Conservation (phyloP, 2,888 invertebrate genomes). For the Teleogryllus oceanicus region DNA sequence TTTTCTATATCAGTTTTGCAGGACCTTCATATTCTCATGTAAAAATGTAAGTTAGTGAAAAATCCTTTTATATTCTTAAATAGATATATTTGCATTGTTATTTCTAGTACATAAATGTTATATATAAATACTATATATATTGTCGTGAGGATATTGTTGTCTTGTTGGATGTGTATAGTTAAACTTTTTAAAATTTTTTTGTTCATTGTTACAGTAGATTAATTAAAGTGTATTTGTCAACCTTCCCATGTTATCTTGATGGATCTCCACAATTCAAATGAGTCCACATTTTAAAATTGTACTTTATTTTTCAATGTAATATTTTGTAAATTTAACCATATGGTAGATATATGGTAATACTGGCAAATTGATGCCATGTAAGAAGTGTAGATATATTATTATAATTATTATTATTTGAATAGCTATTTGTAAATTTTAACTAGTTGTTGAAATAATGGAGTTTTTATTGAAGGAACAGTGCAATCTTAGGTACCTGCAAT, state of each 20-base stretch:
- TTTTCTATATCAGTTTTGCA: slow-evolving; percentile 31
- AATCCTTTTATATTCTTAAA: slow-evolving; percentile 38
- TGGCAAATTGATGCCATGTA: too few relatives aligned
- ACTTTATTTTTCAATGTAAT: slow-evolving; percentile 18
- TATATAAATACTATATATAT: slow-evolving; percentile 40
- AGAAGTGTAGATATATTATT: too few relatives aligned
- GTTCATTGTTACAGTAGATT: background rate
- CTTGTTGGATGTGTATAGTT: slow-evolving; percentile 32
- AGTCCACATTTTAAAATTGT: background rate
- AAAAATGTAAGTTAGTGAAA: slow-evolving; percentile 28
- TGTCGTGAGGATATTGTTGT: slow-evolving; percentile 37
- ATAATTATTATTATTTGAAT: too few relatives aligned
- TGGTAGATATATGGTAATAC: too few relatives aligned
- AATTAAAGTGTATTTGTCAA: background rate
- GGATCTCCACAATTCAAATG: slow-evolving; percentile 12
- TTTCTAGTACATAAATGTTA: slow-evolving; percentile 31
- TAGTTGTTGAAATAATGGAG: slow-evolving; percentile 25
- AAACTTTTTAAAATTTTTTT: background rate
- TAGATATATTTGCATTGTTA: slow-evolving; percentile 37
- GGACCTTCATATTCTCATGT: slow-evolving; percentile 6
- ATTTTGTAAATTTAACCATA: slow-evolving; percentile 7
- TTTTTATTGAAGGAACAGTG: slow-evolving; percentile 18
- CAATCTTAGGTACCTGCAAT: background rate
- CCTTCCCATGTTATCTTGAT: slow-evolving; percentile 18
- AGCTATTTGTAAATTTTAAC: too few relatives aligned